Conservation (phyloP, 2,888 invertebrate genomes). For the Aleiodes testaceus region DNA sequence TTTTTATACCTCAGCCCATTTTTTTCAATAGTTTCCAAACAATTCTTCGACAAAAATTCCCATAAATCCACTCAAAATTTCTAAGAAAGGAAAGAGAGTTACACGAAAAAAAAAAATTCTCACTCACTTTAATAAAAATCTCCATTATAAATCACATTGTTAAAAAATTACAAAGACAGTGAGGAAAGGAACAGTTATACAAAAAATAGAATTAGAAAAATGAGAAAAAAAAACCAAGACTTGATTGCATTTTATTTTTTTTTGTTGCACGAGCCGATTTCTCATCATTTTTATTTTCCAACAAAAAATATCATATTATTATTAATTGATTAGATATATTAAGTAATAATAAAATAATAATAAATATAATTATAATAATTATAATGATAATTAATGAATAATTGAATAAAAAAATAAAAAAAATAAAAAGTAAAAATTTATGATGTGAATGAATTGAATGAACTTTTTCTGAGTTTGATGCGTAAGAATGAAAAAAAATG, state of each 20-base stretch:
- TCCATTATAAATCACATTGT: not conserved
- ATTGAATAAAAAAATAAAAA: slow-evolving; percentile 18
- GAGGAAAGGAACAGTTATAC: not conserved
- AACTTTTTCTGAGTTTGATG: slow-evolving; percentile 45
- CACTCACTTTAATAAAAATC: too few species aligned
- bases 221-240: slow-evolving; percentile 37
- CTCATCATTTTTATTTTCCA: slow-evolving; percentile 59
- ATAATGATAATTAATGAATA: slow-evolving; percentile 42
- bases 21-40: too few species aligned
- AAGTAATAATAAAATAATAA: slow-evolving; percentile 16
- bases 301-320: slow-evolving; percentile 37
- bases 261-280: slow-evolving; percentile 61
- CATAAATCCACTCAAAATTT: too few species aligned
- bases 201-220: slow-evolving; percentile 35
- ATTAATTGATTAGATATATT: slow-evolving; percentile 25
- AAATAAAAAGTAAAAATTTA: slow-evolving; percentile 41
- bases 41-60: too few species aligned
- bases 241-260: slow-evolving; percentile 46
- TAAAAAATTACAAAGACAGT: not conserved
- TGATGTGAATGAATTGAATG: slow-evolving; percentile 43
- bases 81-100: too few species aligned
- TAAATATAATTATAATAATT: slow-evolving; percentile 44
- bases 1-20: too few species aligned
- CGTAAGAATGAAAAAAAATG: not conserved
- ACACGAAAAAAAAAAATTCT: not conserved